Conservation (phyloP, 2,797 vertebrate genomes). For the Psittacula echo region DNA sequence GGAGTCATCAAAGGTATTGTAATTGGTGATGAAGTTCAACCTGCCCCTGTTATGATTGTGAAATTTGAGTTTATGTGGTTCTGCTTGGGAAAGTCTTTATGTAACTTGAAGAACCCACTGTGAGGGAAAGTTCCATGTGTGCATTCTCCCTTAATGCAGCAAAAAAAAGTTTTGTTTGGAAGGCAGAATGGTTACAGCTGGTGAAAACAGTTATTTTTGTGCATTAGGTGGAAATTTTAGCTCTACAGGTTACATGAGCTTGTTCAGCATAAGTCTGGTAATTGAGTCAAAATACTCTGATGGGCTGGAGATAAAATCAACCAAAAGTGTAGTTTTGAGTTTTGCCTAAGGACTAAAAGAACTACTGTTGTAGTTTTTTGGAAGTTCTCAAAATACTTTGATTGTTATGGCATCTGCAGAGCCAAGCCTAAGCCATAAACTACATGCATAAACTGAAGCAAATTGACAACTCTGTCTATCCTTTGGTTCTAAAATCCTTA, state of each 20-base stretch:
- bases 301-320: background rate
- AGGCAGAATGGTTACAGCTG: background rate
- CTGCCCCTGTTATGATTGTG: background rate
- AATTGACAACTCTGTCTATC: background rate
- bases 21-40: constrained; percentile 43
- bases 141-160: background rate
- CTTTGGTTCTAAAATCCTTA: background rate
- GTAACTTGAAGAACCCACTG: background rate
- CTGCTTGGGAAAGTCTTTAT: background rate
- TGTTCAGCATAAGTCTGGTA: background rate
- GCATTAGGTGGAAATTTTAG: background rate
- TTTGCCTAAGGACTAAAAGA: background rate
- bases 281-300: background rate
- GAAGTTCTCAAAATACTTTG: background rate
- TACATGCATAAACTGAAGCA: background rate
- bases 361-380: background rate
- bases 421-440: background rate
- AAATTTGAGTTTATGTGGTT: constrained; percentile 26
- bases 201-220: background rate
- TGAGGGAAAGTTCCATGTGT: background rate
- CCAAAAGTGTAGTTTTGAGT: background rate
- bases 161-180: background rate
- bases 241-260: background rate
- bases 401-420: background rate
- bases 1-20: constrained; percentile 55